These are phyloP conservation scores for Gasterosteus aculeatus DNA, from an alignment of 2,113 vertebrate species.

Conservation along the genomic window DNA sequence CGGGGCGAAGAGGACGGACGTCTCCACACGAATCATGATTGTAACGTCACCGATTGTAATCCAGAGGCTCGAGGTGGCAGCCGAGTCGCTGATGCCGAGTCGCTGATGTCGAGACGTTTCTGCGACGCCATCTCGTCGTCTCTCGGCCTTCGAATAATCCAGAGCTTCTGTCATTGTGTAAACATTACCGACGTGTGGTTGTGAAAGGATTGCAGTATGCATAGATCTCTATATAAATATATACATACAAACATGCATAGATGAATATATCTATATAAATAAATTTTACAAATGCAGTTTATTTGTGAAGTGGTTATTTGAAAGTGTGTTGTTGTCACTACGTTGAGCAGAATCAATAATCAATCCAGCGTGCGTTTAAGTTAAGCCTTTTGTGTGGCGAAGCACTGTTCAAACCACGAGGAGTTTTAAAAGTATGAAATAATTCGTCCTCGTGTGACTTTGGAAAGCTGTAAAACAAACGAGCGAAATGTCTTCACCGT, in stretches of 20 bases:
- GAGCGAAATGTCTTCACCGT: background rate
- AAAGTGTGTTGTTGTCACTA: background rate
- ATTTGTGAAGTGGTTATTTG: conserved; percentile 6
- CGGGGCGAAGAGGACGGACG: conserved; percentile 21
- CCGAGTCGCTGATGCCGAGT: conserved; percentile 28
- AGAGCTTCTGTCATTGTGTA: conserved; percentile 69
- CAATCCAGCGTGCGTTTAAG: background rate
- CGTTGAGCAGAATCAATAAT: background rate
- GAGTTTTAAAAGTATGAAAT: background rate
- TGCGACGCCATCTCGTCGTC: conserved; percentile 29
- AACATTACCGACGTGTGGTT: conserved; percentile 66
- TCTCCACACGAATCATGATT: conserved; percentile 56
- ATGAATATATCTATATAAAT: conserved; percentile 73
- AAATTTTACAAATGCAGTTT: conserved; percentile 69
- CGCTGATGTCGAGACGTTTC: conserved; percentile 24
- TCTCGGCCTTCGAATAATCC: conserved; percentile 38
- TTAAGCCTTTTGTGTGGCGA: background rate
- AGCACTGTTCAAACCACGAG: no score
- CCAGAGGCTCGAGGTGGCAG: conserved; percentile 28
- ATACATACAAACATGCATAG: conserved; percentile 67
- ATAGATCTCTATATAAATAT: conserved; percentile 70
- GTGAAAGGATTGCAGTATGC: conserved; percentile 73
- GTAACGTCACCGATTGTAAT: conserved; percentile 62
- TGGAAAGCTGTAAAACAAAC: background rate
- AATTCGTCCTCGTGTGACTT: background rate